A percentile compares a stretch with the other conserved stretches of the same genome.
These are phyloP conservation scores for Neodiprion virginianus DNA, from an alignment of 1,140 invertebrate species.

Conservation along the genomic window DNA sequence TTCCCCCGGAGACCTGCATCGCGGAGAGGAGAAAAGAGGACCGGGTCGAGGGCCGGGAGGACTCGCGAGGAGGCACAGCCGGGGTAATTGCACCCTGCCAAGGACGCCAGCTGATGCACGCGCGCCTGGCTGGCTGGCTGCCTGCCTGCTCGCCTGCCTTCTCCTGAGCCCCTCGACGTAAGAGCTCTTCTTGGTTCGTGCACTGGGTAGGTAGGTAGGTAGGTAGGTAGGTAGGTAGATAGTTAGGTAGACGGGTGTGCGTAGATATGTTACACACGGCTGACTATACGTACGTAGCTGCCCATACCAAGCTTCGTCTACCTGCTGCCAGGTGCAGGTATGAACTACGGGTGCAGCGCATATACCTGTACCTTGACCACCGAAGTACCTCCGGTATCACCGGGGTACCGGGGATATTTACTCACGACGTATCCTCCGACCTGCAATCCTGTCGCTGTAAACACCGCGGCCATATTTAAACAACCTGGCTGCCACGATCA, in stretches of 20 bases:
- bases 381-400: no score
- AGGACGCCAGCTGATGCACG: slow-evolving; percentile 61
- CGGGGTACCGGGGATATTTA: no score
- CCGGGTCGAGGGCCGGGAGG: not conserved
- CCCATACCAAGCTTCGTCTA: not conserved
- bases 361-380: no score
- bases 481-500: not conserved
- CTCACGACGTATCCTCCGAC: not conserved
- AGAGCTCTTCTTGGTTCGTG: no score
- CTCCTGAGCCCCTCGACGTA: no score
- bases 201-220: no score
- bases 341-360: not conserved
- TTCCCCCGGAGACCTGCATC: not conserved
- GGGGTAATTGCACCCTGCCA: slow-evolving; percentile 62
- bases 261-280: no score
- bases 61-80: slow-evolving; percentile 39
- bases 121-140: slow-evolving; percentile 11
- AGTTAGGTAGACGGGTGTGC: no score
- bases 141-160: slow-evolving; percentile 18
- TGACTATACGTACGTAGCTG: not conserved
- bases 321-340: not conserved
- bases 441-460: not conserved
- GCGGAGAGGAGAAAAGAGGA: not conserved
- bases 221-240: no score
- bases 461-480: not conserved